Evolutionary conservation across 2,113 vertebrate species (phyloP), one percentile per base, ranked within the genome.

Genomic region (Psettodes erumei): DNA sequence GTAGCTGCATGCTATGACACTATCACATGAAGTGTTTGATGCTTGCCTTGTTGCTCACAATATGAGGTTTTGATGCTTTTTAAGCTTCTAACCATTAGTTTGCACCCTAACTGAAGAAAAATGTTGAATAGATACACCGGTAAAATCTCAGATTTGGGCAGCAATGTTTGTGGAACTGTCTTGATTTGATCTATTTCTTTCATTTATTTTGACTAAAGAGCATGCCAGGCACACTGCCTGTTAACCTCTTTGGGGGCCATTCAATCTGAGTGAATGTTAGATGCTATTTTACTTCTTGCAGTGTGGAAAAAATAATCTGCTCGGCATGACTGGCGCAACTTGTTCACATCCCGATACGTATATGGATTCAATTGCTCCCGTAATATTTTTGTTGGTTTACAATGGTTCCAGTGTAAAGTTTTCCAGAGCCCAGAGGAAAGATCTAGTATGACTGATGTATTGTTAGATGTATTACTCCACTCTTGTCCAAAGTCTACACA

Each of bases 1-100:
- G 87, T 96, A 93, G 94, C 94, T 90, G 96, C 96, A 98, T 97
- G 97, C 90, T 92, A 87, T 88, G 76, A 88, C 75, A 79, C 83
- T 72, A 27, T 87, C 88, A 92, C 79, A 79, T 37, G 42, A 85
- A 50, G 78, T 81, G 76, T 88, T 84, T 88, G 81, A 85, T 88
- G 90, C 88, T 87, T 93, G 86, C 86, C 81, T 93, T 94, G 92
- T 92, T 94, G 93, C 94, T 94, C 94, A 93, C 74, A 94, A 94
- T 93, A 83, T 94, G 94, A 94, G 94, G 90, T 94, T 93, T 92
- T 88, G 43, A 88, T 71, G 56, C 83, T 79, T 62, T 73, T 48
- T 33, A 64, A 68, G 79, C 79, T 68, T 73, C 59, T 67, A 81
- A 80, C 88, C 75, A 79, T 76, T 62, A 86, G 68, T 82, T 84